Base-by-base conservation (phyloP, 2,888 invertebrate species). In the Thymelicus lineola region DNA sequence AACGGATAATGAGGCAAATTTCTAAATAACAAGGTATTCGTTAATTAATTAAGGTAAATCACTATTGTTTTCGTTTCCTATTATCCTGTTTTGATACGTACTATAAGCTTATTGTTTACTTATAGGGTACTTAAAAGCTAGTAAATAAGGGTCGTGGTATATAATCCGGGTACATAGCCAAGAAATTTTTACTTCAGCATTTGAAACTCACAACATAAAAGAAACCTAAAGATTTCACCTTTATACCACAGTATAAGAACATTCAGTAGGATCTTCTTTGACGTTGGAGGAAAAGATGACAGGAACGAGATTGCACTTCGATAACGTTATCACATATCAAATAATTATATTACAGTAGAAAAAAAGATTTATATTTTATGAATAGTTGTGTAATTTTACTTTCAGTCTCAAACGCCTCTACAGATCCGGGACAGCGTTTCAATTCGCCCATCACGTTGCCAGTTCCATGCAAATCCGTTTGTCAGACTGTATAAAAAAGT, bases 1-100 rank as follows among this genome's bases (percentile, higher is more conserved):
- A 17, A 9, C 17, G 17, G 38, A 17, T 59, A 59, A 59, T 59
- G 59, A 59, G 17, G 17, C 35, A 59, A 59, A 42, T 59, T 42
- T 42, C 10, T 17, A 58, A 59, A 42, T 59, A 42, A 59, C 10
- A 57, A 42, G 38, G 10, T 15, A 9, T 42, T 38, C 17, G 6
- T 46, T 46, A 46, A 46, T 6, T 46, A 5, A 15, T 46, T 14
- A 46, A n/a, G 14, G 7, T 46, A n/a, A 0, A n/a, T 15, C n/a
- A n/a, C 6, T n/a, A n/a, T n/a, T 46, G 10, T 12, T 15, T 46
- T 42, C 2, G 42, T 42, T 42, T 42, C 12, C 42, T 12, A 10
- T 42, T 42, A 42, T 42, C 42, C 9, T 42, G 42, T 42, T 42
- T 42, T 42, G 7, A 46, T 46, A 46, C 14, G n/a, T 6, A 46